Percentiles rank a stretch among this genome's conserved stretches.
Conservation (phyloP, 2,113 vertebrate genomes). For the Entomyzon cyanotis region DNA sequence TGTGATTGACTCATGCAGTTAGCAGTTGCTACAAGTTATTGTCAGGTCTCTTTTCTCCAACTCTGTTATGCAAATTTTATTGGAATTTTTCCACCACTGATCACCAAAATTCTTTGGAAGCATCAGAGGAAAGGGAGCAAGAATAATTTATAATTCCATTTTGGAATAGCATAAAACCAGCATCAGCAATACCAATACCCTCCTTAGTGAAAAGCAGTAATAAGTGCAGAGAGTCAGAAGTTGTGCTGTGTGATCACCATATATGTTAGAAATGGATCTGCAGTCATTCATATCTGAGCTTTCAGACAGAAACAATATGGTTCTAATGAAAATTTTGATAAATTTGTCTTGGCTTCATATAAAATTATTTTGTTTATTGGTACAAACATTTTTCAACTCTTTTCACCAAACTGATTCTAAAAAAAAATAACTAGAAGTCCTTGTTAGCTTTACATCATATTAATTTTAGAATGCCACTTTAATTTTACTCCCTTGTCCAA, state of each 20-base stretch:
- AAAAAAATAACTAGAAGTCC: neutral
- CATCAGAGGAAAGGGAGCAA: neutral
- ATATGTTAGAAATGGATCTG: neutral
- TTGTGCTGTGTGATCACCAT: neutral
- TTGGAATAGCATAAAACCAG: neutral
- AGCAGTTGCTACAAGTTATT: neutral
- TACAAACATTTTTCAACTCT: neutral
- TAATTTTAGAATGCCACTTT: neutral
- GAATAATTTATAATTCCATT: neutral
- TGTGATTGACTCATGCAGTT: neutral
- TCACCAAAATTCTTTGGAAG: neutral
- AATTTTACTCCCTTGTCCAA: neutral
- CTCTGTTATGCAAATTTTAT: neutral
- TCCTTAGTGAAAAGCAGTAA: neutral
- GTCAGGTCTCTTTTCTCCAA: neutral
- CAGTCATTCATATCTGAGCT: neutral
- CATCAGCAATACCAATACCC: neutral
- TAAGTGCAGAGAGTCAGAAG: neutral
- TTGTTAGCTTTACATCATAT: neutral
- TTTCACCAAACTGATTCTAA: neutral
- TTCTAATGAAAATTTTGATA: neutral
- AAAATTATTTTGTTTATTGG: neutral
- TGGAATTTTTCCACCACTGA: neutral
- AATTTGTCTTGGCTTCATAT: neutral
- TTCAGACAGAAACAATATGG: neutral